Base-by-base conservation (phyloP, 2,113 vertebrate genomes). In the Cololabis saira region DNA sequence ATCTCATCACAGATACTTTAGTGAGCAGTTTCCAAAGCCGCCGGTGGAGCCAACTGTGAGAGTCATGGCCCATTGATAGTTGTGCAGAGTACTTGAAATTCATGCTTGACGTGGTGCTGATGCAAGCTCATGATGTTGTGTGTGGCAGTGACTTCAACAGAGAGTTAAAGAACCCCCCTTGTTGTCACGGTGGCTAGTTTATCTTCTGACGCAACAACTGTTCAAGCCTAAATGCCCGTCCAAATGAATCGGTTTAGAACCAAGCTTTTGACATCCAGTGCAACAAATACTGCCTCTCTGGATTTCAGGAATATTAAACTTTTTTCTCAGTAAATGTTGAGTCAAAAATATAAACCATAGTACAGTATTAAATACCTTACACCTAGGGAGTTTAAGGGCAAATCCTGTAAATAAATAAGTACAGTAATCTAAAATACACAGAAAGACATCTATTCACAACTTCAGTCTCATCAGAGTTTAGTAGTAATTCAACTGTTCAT, bases 71-170 rank as follows among this genome's bases (percentile, higher is more conserved):
- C 78, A 50, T 59, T 66, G 81, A 63, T 6, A 48, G 56, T 37
- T 65, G 61, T 80, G 72, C 55, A 76, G 71, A 18, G 73, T 37
- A 44, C 80, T 86, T 75, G 75, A 85, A 76, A 69, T 67, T 74
- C 74, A 75, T 55, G 78, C 83, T 85, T 63, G 71, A 85, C 68
- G 27, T 71, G 50, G 30, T 42, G 75, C 85, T 83, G 79, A 84
- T 76, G 83, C 15, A 86, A 83, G 71, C 40, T 47, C 5, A 13
- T 57, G 63, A 80, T 58, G 76, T 45, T 21, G 44, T 65, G 44
- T 74, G 51, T 73, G 52, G 33, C 49, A 14, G 67, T 64, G 47
- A 48, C 68, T 54, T 73, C 48, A 67, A 47, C 51, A 44, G 57
- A 2, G 12, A 27, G 50, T 44, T 22, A 10, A 52, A 61, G 61